Percentiles rank a stretch among this genome's conserved stretches.
phyloP scores from a whole-genome alignment of 2,113 vertebrate species.

The Rhinoderma darwinii region DNA sequence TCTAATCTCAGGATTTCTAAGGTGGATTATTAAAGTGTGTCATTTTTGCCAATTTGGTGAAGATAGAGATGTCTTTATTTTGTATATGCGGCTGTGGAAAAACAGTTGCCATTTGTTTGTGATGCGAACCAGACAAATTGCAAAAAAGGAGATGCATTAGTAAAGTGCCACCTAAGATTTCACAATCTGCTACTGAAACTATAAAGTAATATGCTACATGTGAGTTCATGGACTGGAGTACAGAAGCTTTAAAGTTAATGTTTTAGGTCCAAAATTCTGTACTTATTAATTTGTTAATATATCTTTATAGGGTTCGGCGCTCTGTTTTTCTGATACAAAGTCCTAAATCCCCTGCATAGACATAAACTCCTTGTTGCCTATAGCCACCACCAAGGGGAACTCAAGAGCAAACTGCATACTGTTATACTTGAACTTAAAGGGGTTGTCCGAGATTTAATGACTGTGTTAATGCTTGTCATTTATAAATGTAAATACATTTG shows the following conservation, averaged over 20 bases:
- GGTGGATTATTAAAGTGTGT: no score
- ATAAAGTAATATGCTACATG: neutral
- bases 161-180: neutral
- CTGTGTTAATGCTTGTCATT: no score
- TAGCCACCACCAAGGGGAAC: neutral
- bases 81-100: neutral
- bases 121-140: neutral
- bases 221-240: neutral
- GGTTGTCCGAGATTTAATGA: no score
- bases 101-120: neutral
- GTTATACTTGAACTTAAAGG: no score
- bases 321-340: neutral
- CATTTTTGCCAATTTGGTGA: neutral
- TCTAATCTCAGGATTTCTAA: neutral
- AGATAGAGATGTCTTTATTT: neutral
- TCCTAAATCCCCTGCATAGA: neutral
- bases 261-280: no score
- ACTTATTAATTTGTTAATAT: neutral
- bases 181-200: neutral
- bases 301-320: neutral
- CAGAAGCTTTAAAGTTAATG: neutral
- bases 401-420: no score
- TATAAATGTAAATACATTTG: no score
- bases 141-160: neutral
- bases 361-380: neutral